Base-by-base conservation (phyloP, 2,113 vertebrate genomes). In the Scomber colias region DNA sequence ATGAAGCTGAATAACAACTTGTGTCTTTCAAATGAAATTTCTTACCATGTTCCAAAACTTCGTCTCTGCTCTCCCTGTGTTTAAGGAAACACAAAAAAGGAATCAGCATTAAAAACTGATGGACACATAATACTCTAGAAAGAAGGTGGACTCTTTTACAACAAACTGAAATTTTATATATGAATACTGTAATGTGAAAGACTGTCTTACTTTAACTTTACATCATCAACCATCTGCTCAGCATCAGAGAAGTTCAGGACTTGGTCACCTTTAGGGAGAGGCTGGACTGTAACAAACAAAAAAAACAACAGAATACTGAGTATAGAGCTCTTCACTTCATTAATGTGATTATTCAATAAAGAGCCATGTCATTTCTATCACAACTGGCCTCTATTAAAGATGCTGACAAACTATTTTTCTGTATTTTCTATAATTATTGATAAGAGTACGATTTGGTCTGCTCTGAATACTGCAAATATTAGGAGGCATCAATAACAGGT, bases 171-270 rank as follows among this genome's bases (percentile, higher is more conserved):
- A 63, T 21, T 19, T 45, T 35, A 8, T 27, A 8, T 27, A 63
- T 17, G 5, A 74, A 60, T 1, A 17, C n/a, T 54, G 12, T 9
- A 49, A 30, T 50, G 19, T 45, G 0, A 57, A 79, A 30, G 16
- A 19, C 1, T 12, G 11, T 82, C 95, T 94, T 94, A 98, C 97
- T 97, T 98, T 82, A 99, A 95, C 75, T 98, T 98, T 69, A 92
- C 96, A 77, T 99, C 97, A 24, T 99, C 97, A 2, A 99, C 95
- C 95, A 98, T 95, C 91, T 98, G 97, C 90, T 99, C 97, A 0
- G 97, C 97, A 4, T 99, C 97, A 0, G 97, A 98, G 84, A 99
- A 99, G 91, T 99, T 99, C 45, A 99, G 95, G 78, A 99, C 97
- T 82, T 99, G 97, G 90, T 99, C 97, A 17, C 97, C 97, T 93